Conservation (phyloP, 1,140 invertebrate genomes). For the Brachionus rotundiformis region DNA sequence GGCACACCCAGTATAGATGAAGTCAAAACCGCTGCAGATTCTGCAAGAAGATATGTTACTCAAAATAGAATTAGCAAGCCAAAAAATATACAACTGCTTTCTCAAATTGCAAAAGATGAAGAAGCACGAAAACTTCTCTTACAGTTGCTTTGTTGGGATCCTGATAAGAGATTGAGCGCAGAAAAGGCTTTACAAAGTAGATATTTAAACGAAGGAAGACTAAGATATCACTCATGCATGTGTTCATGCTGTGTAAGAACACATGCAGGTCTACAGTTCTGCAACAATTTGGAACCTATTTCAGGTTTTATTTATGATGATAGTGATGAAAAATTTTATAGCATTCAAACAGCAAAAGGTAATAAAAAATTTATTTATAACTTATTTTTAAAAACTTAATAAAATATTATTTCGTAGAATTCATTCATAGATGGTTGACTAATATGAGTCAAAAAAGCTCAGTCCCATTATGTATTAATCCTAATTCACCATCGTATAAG, state of each 20-base stretch:
- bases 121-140: conserved; percentile 89
- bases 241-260: conserved; percentile 86
- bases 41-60: background rate
- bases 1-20: conserved; percentile 52
- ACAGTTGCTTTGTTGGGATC: conserved; percentile 72
- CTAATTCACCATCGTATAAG: conserved; percentile 96
- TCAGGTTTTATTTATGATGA: conserved; percentile 40
- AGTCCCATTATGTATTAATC: conserved; percentile 97
- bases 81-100: conserved; percentile 22
- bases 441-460: conserved; percentile 84
- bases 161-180: conserved; percentile 90
- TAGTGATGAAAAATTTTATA: conserved; percentile 47
- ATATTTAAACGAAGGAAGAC: conserved; percentile 92
- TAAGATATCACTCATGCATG: conserved; percentile 99
- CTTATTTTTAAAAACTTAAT: background rate
- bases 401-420: conserved; percentile 70
- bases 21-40: conserved; percentile 52
- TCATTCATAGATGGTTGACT: conserved; percentile 96
- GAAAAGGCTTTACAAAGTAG: conserved; percentile 90
- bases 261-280: conserved; percentile 31
- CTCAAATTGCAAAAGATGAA: conserved; percentile 47
- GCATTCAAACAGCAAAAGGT: conserved; percentile 48
- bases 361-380: background rate
- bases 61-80: conserved; percentile 32
- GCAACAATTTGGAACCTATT: conserved; percentile 49